These are phyloP conservation scores for Atta texana DNA, from an alignment of 1,140 invertebrate species.

Conservation along the genomic window DNA sequence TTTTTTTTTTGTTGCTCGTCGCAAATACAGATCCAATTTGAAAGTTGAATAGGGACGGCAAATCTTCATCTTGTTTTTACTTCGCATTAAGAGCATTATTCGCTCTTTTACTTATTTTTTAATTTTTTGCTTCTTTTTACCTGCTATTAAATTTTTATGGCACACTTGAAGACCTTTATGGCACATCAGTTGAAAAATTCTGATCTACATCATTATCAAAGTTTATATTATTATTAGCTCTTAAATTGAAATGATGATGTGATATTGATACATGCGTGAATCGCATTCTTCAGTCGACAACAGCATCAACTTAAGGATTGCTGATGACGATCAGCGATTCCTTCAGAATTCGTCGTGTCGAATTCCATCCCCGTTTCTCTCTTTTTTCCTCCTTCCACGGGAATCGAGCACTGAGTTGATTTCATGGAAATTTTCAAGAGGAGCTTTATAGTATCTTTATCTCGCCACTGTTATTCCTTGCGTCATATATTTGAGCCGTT, in stretches of 20 bases:
- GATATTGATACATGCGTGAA: conserved; percentile 7
- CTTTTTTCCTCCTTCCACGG: conserved; percentile 5
- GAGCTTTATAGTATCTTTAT: conserved; percentile 68
- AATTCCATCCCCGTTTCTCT: conserved; percentile 22
- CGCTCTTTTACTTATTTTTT: too few species aligned
- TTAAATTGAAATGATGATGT: not conserved
- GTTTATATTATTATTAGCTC: not conserved
- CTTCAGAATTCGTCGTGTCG: conserved; percentile 23
- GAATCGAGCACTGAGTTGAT: conserved; percentile 22
- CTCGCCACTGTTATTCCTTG: conserved; percentile 75
- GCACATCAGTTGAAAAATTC: too few species aligned
- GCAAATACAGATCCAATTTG: too few species aligned
- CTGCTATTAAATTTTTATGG: too few species aligned
- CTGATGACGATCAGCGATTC: not conserved
- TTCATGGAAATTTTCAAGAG: conserved; percentile 73
- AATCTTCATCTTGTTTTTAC: too few species aligned
- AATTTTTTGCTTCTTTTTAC: too few species aligned
- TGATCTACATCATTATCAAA: not conserved
- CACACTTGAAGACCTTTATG: too few species aligned
- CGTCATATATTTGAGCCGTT: conserved; percentile 84
- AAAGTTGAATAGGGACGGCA: too few species aligned
- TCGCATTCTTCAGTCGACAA: not conserved
- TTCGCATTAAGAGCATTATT: too few species aligned
- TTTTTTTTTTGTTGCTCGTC: too few species aligned
- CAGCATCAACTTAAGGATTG: conserved; percentile 10